Base-by-base conservation (phyloP, 1,140 invertebrate species). In the Ceratosolen fusciceps region DNA sequence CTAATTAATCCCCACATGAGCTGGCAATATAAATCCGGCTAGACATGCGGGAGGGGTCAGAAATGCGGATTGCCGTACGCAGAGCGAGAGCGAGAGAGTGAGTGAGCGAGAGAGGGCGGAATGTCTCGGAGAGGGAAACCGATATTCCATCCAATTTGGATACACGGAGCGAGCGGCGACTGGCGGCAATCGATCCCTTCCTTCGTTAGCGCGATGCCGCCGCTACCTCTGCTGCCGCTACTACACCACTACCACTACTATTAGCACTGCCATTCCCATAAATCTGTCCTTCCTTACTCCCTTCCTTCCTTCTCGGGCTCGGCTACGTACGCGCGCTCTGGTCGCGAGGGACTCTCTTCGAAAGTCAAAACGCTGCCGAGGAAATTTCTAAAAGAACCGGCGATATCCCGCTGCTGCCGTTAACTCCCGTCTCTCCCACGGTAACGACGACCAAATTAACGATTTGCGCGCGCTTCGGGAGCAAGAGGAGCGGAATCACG, bases 91-190 rank as follows among this genome's bases (percentile, higher is more conserved):
- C n/a, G n/a, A n/a, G n/a, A n/a, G n/a, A n/a, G n/a, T n/a, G n/a
- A n/a, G n/a, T n/a, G n/a, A n/a, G n/a, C n/a, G n/a, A 43, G 5
- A 43, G 5, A 43, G 12, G 12, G 12, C 12, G 5, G 39, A 43
- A 43, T 7, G 5, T 12, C 7, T 4, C 31, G 21, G 43, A 65
- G 39, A 26, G 39, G 58, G 74, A 54, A 77, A 70, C 65, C 34
- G 65, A 77, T 76, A 76, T 49, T 47, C 74, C 74, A 39, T 77
- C 62, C 65, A 77, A 70, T 68, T 77, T 77, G 65, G 75, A 68
- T 37, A 10, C 56, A n/a, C 39, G 26, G 67, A 2, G 52, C 34
- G n/a, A 73, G 24, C 21, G 39, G 49, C 34, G n/a, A 73, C 14
- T 26, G 39, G 49, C 49, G 43, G 62, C 26, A 49, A 58, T 76